Evolutionary conservation across 2,113 vertebrate species (phyloP), one percentile per base, ranked within the genome.

Genomic region (Python bivittatus): DNA sequence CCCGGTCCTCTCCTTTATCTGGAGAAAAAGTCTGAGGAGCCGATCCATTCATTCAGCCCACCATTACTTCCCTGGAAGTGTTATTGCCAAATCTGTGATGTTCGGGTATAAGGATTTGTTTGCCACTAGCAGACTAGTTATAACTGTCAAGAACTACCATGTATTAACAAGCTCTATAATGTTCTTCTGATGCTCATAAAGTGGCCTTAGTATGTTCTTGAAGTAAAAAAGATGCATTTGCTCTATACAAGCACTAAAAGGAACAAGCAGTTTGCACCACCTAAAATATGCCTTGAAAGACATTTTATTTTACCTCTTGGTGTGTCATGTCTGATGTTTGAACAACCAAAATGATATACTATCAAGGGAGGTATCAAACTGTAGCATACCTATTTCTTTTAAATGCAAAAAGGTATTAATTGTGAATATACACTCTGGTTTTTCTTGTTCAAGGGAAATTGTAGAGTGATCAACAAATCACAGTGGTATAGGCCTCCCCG

Each of bases 391-490:
- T 93, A 84, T 95, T 97, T 91, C 88, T 94, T 96, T 96, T 93
- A 96, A 95, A 94, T 13, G 53, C 91, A 96, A 96, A 96, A 94
- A 96, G 97, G 94, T 3, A 95, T 93, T 61, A 93, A 95, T 93
- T 93, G 96, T 95, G 93, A 95, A 94, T 93, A 94, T 5, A 93
- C 91, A 93, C 92, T 95, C 64, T 56, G 0, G 1, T 88, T 88
- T 94, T 90, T 95, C 92, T 93, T 93, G 93, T 93, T 61, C 90
- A 72, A 1, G 84, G 93, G 93, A 93, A 94, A 93, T 86, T 6
- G 83, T 95, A 88, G 95, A 93, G 96, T 96, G 96, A 96, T 96
- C 97, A 97, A 97, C 96, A 96, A 95, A 97, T 95, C 97, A 96
- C 94, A 84, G 94, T 93, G 95, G 94, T 94, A 90, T 95, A 94